Evolutionary conservation across 2,113 vertebrate species (phyloP).

Genomic region (Phalacrocorax brasilianus): DNA sequence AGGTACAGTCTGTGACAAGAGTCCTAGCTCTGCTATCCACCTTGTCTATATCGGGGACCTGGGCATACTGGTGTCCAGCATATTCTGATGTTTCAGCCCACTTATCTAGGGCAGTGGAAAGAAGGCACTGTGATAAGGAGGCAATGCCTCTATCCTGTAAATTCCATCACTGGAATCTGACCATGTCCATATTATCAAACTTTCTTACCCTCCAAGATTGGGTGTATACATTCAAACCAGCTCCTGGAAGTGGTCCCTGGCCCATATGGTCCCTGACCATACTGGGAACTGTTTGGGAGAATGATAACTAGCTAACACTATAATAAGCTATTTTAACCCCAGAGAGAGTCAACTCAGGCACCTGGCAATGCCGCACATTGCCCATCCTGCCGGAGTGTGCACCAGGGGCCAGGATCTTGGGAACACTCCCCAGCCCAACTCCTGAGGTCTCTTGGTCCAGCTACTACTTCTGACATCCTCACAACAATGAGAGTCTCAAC

Average conservation of each 20-base stretch:
- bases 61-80: background rate
- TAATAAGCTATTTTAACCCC: background rate
- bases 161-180: background rate
- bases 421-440: background rate
- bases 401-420: background rate
- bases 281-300: background rate
- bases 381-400: rapidly evolving
- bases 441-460: background rate
- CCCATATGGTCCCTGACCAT: background rate
- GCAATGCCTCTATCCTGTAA: background rate
- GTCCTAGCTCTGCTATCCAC: background rate
- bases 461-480: background rate
- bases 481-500: background rate
- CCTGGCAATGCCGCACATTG: background rate
- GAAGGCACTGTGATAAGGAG: background rate
- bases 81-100: background rate
- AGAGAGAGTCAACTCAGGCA: background rate
- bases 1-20: background rate
- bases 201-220: background rate
- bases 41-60: rapidly evolving
- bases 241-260: background rate
- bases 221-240: background rate
- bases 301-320: background rate
- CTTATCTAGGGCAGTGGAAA: background rate
- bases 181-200: background rate